Base-by-base conservation (phyloP, 2,797 vertebrate species). In the Borostomias antarcticus region DNA sequence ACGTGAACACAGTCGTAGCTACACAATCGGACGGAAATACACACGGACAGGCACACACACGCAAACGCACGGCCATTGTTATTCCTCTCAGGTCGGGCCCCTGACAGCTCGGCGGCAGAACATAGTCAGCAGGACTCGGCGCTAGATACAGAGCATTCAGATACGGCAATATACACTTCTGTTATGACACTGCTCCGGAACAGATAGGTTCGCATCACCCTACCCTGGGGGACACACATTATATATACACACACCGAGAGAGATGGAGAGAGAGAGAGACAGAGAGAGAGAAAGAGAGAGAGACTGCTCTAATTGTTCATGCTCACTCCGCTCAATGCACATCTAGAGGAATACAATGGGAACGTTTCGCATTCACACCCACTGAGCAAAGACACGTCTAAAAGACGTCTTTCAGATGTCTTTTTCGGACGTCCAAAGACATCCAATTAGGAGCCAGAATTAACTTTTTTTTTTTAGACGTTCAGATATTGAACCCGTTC, bases 71-170 rank as follows among this genome's bases (percentile, higher is more conserved):
- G 58, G 73, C 58, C 77, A 89, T 88, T 89, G 82, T 83, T 86
- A 86, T 89, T 90, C 83, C 74, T 80, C 83, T 82, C 85, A 83
- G 83, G 80, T 70, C 69, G 81, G 70, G 71, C 75, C 79, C 69
- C 79, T 85, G 86, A 87, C 83, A 87, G 85, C 82, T 85, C 74
- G 84, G 81, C 80, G 71, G 87, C 83, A 84, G 72, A 74, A 72
- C 78, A 77, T 77, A 73, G 83, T 83, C 85, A 77, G 83, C 8
- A 26, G 21, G 19, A 23, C 5, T 23, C 19, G 21, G 19, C 81
- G 82, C 85, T 82, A 84, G 82, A 87, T 84, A 85, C 66, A 66
- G 85, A 77, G 61, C 75, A 68, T 65, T 57, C 77, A 82, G 78
- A 86, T 83, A 80, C 81, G 80, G 86, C 80, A 85, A 85, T 78